A percentile compares a stretch with the other conserved stretches of the same genome.
Conservation (phyloP, 53 echinoderm and acorn worm species). For the Glandiceps talaboti region DNA sequence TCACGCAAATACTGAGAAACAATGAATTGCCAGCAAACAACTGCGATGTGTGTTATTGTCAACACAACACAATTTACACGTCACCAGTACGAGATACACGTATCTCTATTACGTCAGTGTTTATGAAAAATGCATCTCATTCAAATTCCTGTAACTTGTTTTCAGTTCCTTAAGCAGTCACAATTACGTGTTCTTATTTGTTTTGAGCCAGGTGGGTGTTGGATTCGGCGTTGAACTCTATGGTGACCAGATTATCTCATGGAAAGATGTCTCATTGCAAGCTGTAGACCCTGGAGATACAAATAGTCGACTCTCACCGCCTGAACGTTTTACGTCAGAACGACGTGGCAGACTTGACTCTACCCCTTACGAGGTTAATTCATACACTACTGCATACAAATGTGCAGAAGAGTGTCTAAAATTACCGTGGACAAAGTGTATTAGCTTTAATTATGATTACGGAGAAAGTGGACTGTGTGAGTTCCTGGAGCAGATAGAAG, state of each 20-base stretch:
- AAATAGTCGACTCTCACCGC: not conserved
- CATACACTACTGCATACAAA: constrained; percentile 17
- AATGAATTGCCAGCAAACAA: too few relatives aligned
- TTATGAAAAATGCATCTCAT: too few relatives aligned
- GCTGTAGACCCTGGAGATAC: not conserved
- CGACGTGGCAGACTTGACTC: constrained; percentile 32
- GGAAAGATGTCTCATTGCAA: constrained; percentile 5
- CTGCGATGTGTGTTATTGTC: too few relatives aligned
- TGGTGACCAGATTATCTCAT: constrained; percentile 36
- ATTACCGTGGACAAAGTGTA: constrained; percentile 33
- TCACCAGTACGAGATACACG: too few relatives aligned
- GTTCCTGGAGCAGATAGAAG: constrained; percentile 38
- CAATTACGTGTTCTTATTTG: too few relatives aligned
- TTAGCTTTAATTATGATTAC: constrained; percentile 43
- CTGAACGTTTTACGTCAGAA: constrained; percentile 25
- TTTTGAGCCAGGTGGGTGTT: constrained; percentile 13
- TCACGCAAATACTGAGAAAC: too few relatives aligned
- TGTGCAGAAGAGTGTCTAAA: constrained; percentile 39
- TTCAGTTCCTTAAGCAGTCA: too few relatives aligned
- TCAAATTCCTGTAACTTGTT: too few relatives aligned
- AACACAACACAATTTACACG: too few relatives aligned
- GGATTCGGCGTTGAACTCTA: constrained; percentile 25
- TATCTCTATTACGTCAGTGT: too few relatives aligned
- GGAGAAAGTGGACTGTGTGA: constrained; percentile 18
- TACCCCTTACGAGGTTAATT: constrained; percentile 5